phyloP scores from a whole-genome alignment of 2,797 vertebrate genomes.

The Loris lydekkerianus region DNA sequence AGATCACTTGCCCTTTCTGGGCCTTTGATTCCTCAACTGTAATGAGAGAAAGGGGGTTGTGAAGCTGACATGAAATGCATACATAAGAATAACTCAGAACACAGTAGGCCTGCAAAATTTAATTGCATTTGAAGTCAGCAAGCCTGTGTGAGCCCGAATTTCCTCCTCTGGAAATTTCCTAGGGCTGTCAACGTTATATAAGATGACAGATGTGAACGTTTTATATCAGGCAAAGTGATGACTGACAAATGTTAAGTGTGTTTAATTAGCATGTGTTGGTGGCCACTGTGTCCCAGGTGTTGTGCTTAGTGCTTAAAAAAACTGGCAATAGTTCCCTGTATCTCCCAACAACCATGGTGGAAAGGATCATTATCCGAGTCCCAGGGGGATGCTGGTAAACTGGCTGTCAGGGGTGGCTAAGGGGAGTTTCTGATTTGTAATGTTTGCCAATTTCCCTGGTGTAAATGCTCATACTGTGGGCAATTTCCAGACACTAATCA shows the following conservation, averaged over 20 bases:
- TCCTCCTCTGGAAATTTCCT: conserved; percentile 35
- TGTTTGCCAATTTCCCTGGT: background rate
- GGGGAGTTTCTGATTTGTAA: background rate
- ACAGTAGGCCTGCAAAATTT: background rate
- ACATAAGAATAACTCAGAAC: background rate
- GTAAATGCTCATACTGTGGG: background rate
- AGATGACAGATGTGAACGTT: background rate
- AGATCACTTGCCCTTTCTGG: background rate
- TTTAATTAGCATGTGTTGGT: background rate
- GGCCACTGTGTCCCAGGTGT: background rate
- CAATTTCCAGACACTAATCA: background rate
- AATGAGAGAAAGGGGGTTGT: background rate
- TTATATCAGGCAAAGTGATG: background rate
- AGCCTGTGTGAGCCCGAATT: background rate
- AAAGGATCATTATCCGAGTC: background rate
- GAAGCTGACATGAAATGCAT: background rate
- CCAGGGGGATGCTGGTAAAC: background rate
- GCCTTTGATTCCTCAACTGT: background rate
- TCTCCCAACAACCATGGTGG: background rate
- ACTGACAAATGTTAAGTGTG: too few species aligned
- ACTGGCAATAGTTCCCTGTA: background rate
- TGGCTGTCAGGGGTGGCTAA: background rate
- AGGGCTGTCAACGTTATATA: background rate
- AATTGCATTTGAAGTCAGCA: conserved; percentile 45
- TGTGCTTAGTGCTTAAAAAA: background rate